Percentiles rank a stretch among this genome's conserved stretches.
These are phyloP conservation scores for Amiota mariae DNA, from an alignment of 2,888 invertebrate species.

Conservation along the genomic window DNA sequence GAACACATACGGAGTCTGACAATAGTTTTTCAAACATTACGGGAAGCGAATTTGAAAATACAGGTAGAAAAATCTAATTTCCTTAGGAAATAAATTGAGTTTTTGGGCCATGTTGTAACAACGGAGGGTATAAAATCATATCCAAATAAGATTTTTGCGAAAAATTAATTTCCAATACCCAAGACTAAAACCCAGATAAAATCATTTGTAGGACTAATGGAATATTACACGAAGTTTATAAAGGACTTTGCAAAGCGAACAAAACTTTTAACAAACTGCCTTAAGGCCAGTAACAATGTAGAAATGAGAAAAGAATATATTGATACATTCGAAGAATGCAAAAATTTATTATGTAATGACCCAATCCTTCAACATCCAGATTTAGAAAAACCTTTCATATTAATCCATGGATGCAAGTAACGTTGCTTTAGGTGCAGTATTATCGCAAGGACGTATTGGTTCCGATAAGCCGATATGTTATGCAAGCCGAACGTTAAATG, in stretches of 20 bases:
- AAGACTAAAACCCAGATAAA: conserved; percentile 3
- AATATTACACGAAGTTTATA: conserved; percentile 44
- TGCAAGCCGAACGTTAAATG: conserved; percentile 39
- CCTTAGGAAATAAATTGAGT: neutral
- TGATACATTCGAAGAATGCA: conserved; percentile 34
- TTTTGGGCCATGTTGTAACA: neutral
- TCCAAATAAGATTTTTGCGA: conserved; percentile 1
- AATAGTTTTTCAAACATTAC: neutral
- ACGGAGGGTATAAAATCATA: neutral
- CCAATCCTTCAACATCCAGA: conserved; percentile 43
- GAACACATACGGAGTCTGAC: neutral
- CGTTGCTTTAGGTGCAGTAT: conserved; percentile 34
- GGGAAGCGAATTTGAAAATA: neutral
- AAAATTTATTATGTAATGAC: conserved; percentile 34
- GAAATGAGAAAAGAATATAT: conserved; percentile 31
- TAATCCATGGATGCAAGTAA: conserved; percentile 42
- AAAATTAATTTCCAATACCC: neutral
- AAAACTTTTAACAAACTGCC: conserved; percentile 35
- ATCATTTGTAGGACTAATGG: conserved; percentile 32
- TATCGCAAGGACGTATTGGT: conserved; percentile 29
- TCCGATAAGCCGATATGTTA: conserved; percentile 54
- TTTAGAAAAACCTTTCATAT: conserved; percentile 41
- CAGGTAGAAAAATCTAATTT: conserved; percentile 6
- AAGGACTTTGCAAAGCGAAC: conserved; percentile 40
- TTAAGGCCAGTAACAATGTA: conserved; percentile 34